phyloP scores from a whole-genome alignment of 2,113 vertebrate genomes.

The Stictonetta naevosa region DNA sequence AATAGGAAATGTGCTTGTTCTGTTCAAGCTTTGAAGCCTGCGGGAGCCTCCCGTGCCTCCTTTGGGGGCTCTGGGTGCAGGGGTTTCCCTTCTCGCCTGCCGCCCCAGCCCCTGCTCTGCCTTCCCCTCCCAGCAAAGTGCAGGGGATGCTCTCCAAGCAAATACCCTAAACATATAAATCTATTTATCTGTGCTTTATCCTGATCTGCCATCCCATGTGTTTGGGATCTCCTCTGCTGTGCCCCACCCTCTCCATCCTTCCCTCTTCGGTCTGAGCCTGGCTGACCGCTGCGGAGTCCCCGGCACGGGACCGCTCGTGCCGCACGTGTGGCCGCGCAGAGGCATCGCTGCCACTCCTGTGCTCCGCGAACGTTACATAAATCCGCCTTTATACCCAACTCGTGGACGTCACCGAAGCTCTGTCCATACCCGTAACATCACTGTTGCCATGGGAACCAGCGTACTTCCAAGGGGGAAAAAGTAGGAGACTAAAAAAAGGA shows the following conservation, averaged over 20 bases:
- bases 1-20: constrained; percentile 10
- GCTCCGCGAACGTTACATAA: constrained; percentile 62
- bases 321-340: not conserved
- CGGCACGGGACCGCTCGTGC: not conserved
- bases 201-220: not conserved
- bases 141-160: not conserved
- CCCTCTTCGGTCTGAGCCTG: rapidly evolving
- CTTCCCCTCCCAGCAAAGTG: not conserved
- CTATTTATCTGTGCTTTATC: not conserved
- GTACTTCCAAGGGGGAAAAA: constrained; percentile 68
- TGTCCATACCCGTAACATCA: constrained; percentile 69
- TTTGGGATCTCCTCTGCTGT: not conserved
- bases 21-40: not conserved
- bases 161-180: not conserved
- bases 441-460: constrained; percentile 67
- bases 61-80: not conserved
- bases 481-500: constrained; percentile 71
- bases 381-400: constrained; percentile 37
- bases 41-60: not conserved
- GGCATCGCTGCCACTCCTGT: not conserved
- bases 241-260: not conserved
- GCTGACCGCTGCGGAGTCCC: not conserved
- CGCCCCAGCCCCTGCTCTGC: no score
- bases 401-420: constrained; percentile 62
- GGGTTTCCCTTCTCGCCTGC: not conserved